phyloP scores from a whole-genome alignment of 2,888 invertebrate species.

The Athripsodes cinereus region DNA sequence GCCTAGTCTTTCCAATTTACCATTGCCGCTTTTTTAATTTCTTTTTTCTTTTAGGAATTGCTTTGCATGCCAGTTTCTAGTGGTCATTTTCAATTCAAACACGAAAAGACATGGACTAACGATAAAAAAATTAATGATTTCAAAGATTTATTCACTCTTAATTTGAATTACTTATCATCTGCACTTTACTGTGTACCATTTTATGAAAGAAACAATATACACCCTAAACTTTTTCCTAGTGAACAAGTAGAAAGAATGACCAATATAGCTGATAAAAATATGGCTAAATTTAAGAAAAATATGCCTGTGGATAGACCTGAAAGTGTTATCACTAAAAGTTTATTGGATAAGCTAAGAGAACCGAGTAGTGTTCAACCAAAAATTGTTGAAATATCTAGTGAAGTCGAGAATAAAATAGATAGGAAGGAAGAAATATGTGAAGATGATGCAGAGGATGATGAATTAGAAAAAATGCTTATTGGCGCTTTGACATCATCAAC shows the following conservation, averaged over 20 bases:
- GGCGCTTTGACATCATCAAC: background rate
- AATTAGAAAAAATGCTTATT: background rate
- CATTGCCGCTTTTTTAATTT: too few relatives aligned
- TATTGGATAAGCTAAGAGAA: constrained; percentile 3
- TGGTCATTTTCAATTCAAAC: constrained; percentile 51
- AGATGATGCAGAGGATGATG: background rate
- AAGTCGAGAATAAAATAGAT: background rate
- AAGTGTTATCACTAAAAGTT: background rate
- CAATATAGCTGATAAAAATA: constrained; percentile 39
- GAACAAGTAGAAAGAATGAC: constrained; percentile 41
- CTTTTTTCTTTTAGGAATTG: constrained; percentile 45
- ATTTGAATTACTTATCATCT: constrained; percentile 39
- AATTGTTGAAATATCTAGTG: background rate
- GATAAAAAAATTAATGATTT: constrained; percentile 38
- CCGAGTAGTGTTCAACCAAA: background rate
- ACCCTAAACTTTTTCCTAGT: constrained; percentile 36
- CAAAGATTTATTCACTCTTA: constrained; percentile 45
- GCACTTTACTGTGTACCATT: constrained; percentile 43
- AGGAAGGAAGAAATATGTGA: constrained; percentile 3
- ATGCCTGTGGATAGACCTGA: constrained; percentile 12
- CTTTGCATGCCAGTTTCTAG: constrained; percentile 40
- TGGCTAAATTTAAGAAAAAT: constrained; percentile 27
- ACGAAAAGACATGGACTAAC: constrained; percentile 47
- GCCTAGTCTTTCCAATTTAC: too few relatives aligned
- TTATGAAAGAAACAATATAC: constrained; percentile 40